phyloP scores from a whole-genome alignment of 2,113 vertebrate genomes.

The Dromiciops gliroides region DNA sequence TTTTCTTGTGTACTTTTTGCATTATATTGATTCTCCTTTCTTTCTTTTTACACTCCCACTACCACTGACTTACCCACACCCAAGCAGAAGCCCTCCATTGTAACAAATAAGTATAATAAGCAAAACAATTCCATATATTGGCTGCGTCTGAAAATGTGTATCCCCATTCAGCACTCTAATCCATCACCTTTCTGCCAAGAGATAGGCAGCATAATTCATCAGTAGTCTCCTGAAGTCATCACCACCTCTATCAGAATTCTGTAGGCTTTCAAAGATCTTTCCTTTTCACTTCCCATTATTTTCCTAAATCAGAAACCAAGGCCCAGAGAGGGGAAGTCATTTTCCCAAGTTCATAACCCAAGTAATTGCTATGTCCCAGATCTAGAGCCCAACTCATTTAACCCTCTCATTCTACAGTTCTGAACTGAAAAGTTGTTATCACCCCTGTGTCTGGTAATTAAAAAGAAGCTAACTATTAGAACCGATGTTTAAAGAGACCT shows the following conservation, averaged over 20 bases:
- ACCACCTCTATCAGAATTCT: neutral
- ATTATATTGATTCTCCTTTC: neutral
- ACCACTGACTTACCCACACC: neutral
- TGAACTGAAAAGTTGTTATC: neutral
- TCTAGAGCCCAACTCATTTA: neutral
- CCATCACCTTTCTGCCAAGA: neutral
- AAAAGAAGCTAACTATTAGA: neutral
- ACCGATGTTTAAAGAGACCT: neutral
- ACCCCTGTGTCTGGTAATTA: neutral
- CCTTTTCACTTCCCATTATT: neutral
- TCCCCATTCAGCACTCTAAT: neutral
- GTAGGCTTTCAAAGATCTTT: slow-evolving; percentile 1
- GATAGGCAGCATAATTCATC: neutral
- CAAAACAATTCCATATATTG: neutral
- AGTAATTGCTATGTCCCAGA: neutral
- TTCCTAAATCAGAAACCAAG: slow-evolving; percentile 15
- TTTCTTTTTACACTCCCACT: neutral
- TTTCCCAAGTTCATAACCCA: neutral
- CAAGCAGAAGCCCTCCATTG: neutral
- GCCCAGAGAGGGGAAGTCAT: neutral
- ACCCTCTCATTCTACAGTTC: neutral
- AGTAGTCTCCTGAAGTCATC: neutral
- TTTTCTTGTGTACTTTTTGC: neutral
- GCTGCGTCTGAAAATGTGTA: neutral
- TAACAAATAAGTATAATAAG: neutral